A percentile compares a stretch with the other conserved stretches of the same genome.
Evolutionary conservation across 23 tunicate species (phyloP).

Genomic region (Ciona savignyi): DNA sequence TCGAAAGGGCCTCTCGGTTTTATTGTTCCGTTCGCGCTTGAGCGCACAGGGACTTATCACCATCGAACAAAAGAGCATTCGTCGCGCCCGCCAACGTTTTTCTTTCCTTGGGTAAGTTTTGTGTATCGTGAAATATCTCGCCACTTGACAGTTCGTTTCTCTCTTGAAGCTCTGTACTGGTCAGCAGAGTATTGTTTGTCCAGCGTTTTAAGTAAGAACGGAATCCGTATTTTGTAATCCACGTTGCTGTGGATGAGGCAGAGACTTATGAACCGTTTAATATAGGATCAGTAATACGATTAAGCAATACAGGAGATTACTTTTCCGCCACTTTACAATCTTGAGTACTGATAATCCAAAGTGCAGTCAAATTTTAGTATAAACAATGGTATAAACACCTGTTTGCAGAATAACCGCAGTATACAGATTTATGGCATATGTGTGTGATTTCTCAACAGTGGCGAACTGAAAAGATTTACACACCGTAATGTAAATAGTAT

Average conservation of each 20-base stretch:
- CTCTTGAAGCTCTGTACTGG: not conserved
- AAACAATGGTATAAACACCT: too few species aligned
- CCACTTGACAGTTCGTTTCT: not conserved
- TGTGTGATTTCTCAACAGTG: too few species aligned
- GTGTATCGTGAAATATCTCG: not conserved
- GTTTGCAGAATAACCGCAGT: too few species aligned
- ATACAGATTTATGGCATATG: too few species aligned
- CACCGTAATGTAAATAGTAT: too few species aligned
- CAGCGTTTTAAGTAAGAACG: not conserved
- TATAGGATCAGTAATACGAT: not conserved
- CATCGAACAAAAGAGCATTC: conserved; percentile 21
- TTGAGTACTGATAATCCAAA: not conserved
- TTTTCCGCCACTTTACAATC: not conserved
- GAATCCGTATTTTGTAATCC: not conserved
- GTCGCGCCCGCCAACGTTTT: conserved; percentile 8
- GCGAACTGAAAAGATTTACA: too few species aligned
- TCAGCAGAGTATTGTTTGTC: not conserved
- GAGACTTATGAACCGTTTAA: not conserved
- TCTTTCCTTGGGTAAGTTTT: not conserved
- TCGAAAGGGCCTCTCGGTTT: conserved; percentile 19
- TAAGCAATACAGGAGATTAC: not conserved
- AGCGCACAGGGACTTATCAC: conserved; percentile 16
- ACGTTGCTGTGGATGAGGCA: not conserved
- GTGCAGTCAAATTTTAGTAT: too few species aligned
- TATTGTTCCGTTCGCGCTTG: conserved; percentile 19